phyloP scores from a whole-genome alignment of 1,140 invertebrate genomes.

The Belonocnema kinseyi region DNA sequence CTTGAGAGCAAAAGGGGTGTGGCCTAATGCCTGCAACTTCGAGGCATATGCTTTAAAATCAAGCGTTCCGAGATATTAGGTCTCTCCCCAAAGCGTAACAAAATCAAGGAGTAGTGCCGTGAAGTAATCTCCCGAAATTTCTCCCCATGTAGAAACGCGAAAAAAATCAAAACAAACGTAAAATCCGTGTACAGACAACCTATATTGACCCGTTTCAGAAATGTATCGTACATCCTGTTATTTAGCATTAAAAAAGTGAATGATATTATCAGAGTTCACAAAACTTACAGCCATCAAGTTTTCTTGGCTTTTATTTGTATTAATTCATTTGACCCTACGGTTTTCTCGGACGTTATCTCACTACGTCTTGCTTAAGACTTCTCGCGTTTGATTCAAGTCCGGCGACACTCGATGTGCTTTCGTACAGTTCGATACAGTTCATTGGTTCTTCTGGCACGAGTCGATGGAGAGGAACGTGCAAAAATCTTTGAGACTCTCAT shows the following conservation, averaged over 20 bases:
- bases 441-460: slow-evolving; percentile 32
- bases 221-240: neutral
- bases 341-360: slow-evolving; percentile 15
- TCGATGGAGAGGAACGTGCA: slow-evolving; percentile 42
- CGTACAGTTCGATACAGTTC: slow-evolving; percentile 31
- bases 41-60: too few relatives aligned
- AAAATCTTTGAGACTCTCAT: slow-evolving; percentile 61
- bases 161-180: too few relatives aligned
- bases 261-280: neutral
- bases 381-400: neutral
- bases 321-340: neutral
- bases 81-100: too few relatives aligned
- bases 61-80: too few relatives aligned
- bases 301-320: slow-evolving; percentile 2
- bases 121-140: too few relatives aligned
- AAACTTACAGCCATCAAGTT: neutral
- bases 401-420: slow-evolving; percentile 16
- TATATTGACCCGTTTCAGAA: neutral
- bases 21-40: too few relatives aligned
- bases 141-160: too few relatives aligned
- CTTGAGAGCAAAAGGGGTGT: too few relatives aligned
- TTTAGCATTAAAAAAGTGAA: neutral
- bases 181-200: too few relatives aligned
- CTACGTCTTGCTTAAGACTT: neutral
- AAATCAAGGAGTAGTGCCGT: too few relatives aligned